Evolutionary conservation across 2,797 vertebrate genomes (phyloP).

Genomic region (Lacerta bilineata): DNA sequence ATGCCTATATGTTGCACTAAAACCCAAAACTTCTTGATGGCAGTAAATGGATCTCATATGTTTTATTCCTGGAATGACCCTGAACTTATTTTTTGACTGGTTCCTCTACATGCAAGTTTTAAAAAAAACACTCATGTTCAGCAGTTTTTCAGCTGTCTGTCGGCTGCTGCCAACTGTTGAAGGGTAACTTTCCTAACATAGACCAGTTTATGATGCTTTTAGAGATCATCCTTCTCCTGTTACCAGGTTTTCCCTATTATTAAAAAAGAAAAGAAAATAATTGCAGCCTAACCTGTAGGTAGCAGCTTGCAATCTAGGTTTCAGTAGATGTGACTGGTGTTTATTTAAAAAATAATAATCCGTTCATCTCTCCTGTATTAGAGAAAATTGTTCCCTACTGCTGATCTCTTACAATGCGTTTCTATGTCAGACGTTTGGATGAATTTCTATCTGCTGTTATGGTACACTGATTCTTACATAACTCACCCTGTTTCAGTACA

Average conservation of each 20-base stretch:
- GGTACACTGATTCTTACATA: conserved; percentile 29
- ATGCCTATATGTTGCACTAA: neutral
- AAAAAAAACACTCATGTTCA: conserved; percentile 2
- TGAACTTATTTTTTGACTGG: conserved; percentile 38
- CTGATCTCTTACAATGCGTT: conserved; percentile 34
- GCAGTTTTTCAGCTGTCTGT: conserved; percentile 49
- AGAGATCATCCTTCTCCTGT: neutral
- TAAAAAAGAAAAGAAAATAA: no score
- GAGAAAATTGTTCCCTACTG: conserved; percentile 9
- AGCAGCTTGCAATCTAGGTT: neutral
- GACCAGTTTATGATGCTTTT: conserved; percentile 51
- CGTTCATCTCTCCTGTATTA: conserved; percentile 38
- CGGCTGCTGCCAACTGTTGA: neutral
- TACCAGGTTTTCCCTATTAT: conserved; percentile 11
- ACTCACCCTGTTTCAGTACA: conserved; percentile 4
- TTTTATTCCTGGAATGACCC: neutral
- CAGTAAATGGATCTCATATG: conserved; percentile 24
- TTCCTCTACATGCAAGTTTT: neutral
- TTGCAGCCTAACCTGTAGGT: neutral
- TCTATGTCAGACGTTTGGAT: conserved; percentile 52
- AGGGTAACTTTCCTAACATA: conserved; percentile 41
- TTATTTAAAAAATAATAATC: neutral
- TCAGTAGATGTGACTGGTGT: neutral
- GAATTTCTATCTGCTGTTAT: conserved; percentile 24
- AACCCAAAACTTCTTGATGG: conserved; percentile 39